Evolutionary conservation across 2,888 invertebrate species (phyloP).

Genomic region (Microctonus aethiopoides): DNA sequence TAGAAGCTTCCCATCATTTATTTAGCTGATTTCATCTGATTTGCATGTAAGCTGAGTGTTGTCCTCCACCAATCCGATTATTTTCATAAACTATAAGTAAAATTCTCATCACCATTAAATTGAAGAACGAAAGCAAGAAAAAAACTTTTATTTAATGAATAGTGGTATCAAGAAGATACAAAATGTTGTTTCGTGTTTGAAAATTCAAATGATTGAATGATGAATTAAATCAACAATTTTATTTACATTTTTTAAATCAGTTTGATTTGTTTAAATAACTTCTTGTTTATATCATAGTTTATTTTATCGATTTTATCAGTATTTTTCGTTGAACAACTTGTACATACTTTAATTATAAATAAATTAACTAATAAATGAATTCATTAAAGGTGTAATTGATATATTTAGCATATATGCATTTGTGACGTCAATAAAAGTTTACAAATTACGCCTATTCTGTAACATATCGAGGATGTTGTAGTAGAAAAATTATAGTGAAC

Average conservation of each 20-base stretch:
- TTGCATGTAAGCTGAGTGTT: no score
- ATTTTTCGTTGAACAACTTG: neutral
- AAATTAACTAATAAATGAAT: neutral
- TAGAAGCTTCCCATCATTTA: no score
- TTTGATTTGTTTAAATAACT: no score
- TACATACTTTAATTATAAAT: neutral
- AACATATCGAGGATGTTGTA: conserved; percentile 11
- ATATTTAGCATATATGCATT: neutral
- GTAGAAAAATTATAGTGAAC: neutral
- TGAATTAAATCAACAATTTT: no score
- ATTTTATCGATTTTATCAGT: neutral
- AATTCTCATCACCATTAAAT: no score
- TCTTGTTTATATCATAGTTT: no score
- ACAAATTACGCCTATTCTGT: conserved; percentile 13
- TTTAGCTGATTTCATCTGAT: no score
- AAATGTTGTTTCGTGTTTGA: neutral
- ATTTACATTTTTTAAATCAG: no score
- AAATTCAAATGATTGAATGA: neutral
- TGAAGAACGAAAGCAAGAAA: no score
- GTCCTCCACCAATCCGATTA: no score
- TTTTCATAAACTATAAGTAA: no score
- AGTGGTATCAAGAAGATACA: neutral
- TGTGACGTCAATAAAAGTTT: neutral
- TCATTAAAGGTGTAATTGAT: neutral
- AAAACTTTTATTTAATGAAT: neutral